Evolutionary conservation across 2,797 vertebrate genomes (phyloP).

Genomic region (Delichon dasypus): DNA sequence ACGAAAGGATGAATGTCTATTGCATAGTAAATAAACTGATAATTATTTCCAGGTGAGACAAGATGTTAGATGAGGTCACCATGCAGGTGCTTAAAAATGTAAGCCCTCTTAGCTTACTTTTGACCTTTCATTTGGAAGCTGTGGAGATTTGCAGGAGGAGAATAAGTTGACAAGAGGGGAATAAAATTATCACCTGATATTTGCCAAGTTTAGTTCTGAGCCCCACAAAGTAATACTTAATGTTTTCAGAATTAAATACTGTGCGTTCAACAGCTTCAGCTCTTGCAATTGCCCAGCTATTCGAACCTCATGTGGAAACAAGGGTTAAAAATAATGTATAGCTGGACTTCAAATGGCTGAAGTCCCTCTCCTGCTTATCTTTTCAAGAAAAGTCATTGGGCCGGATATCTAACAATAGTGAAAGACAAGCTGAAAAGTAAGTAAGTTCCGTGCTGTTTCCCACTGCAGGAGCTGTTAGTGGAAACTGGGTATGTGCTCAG

Average conservation of each 20-base stretch:
- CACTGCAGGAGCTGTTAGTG: slow-evolving; percentile 1
- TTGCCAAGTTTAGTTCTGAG: slow-evolving; percentile 77
- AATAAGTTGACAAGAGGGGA: slow-evolving; percentile 70
- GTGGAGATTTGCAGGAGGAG: slow-evolving; percentile 65
- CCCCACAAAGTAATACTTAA: slow-evolving; percentile 17
- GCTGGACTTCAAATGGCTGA: slow-evolving; percentile 1
- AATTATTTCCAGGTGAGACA: slow-evolving; percentile 75
- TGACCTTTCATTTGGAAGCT: slow-evolving; percentile 76
- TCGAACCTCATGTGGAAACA: background rate
- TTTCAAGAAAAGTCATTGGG: background rate
- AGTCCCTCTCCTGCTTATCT: slow-evolving; percentile 34
- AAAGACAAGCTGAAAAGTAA: slow-evolving; percentile 21
- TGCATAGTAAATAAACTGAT: slow-evolving; percentile 92
- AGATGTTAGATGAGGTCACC: slow-evolving; percentile 73
- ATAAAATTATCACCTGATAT: slow-evolving; percentile 69
- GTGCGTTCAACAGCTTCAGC: slow-evolving; percentile 51
- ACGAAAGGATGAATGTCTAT: slow-evolving; percentile 80
- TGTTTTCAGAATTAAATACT: slow-evolving; percentile 48
- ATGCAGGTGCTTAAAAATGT: slow-evolving; percentile 71
- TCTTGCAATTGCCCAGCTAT: slow-evolving; percentile 5
- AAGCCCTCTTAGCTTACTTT: slow-evolving; percentile 74
- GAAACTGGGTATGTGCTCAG: slow-evolving; percentile 16
- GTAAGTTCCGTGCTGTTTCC: background rate
- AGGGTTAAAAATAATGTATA: background rate
- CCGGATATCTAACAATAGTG: background rate